These are phyloP conservation scores for Chaetogeoica ovagalla DNA, from an alignment of 2,888 invertebrate species.

Conservation along the genomic window DNA sequence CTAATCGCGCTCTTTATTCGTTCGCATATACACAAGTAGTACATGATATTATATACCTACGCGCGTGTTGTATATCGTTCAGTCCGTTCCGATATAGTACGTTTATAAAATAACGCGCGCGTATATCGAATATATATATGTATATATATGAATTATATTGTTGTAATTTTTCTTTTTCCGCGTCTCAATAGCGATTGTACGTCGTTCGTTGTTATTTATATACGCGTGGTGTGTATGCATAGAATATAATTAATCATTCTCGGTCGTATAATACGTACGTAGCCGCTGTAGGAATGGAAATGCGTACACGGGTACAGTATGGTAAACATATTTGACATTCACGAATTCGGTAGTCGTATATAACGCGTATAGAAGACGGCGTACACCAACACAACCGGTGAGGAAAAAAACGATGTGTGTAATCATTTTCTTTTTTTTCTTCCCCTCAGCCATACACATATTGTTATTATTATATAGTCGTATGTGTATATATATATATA, in stretches of 20 bases:
- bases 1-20: not conserved
- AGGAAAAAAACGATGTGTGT: not conserved
- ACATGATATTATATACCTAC: too few species aligned
- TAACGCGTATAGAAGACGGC: constrained; percentile 1
- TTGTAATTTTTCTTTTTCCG: not conserved
- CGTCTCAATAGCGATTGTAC: not conserved
- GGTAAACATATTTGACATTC: constrained; percentile 20
- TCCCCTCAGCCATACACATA: not conserved
- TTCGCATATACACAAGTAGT: not conserved
- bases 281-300: not conserved
- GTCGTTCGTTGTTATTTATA: not conserved
- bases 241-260: constrained; percentile 34
- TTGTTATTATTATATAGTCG: too few species aligned
- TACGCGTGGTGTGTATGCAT: not conserved
- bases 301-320: not conserved
- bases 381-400: not conserved
- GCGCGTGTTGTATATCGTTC: not conserved
- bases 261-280: not conserved
- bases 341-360: constrained; percentile 38
- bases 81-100: too few species aligned
- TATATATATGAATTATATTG: not conserved
- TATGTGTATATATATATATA: too few species aligned
- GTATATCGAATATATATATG: not conserved
- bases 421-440: constrained; percentile 17
- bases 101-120: not conserved